Conservation (phyloP, 2,888 invertebrate species). For the Malthinus seriepunctatus region DNA sequence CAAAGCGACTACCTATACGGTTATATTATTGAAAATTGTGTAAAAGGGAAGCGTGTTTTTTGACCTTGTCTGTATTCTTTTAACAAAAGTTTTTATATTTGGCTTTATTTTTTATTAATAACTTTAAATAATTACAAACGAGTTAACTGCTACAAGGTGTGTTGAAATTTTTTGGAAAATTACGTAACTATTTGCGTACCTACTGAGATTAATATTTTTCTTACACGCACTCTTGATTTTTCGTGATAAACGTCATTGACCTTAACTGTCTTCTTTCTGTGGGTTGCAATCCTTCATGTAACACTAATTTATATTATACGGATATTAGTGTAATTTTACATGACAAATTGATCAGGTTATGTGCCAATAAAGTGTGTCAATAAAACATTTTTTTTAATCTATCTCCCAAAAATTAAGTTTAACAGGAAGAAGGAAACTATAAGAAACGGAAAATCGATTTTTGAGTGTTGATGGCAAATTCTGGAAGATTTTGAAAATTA, state of each 20-base stretch:
- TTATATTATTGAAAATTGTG: conserved; percentile 13
- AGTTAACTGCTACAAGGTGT: neutral
- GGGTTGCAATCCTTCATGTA: neutral
- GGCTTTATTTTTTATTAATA: neutral
- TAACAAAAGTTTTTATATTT: conserved; percentile 3
- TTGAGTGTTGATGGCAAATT: no score
- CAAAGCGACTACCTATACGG: conserved; percentile 10
- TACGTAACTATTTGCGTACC: neutral
- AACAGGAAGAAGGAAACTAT: no score
- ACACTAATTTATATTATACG: no score
- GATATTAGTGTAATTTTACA: no score
- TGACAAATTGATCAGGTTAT: no score
- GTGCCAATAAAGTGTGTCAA: no score
- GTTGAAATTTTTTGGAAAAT: neutral
- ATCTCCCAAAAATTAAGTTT: no score
- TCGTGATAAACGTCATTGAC: conserved; percentile 4
- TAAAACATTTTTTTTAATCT: no score
- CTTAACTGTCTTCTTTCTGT: conserved; percentile 3
- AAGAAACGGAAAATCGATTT: no score
- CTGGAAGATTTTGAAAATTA: no score
- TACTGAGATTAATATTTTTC: neutral
- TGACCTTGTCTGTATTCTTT: conserved; percentile 10
- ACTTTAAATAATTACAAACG: neutral
- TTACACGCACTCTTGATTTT: neutral
- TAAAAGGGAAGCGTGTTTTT: conserved; percentile 11